A percentile compares a stretch with the other conserved stretches of the same genome.
Conservation (phyloP, 2,888 invertebrate species). For the Blomia tropicalis region DNA sequence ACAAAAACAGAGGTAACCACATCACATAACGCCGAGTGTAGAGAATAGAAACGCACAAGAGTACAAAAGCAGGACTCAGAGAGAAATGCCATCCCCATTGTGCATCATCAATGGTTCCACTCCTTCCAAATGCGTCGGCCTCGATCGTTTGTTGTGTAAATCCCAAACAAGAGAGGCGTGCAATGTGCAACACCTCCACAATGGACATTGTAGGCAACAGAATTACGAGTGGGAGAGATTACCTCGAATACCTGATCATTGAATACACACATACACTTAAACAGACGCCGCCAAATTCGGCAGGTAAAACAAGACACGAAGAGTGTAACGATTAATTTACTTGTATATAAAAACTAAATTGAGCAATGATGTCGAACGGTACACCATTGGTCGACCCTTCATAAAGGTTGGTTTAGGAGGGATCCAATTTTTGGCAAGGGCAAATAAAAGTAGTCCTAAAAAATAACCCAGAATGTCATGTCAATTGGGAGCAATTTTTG, state of each 20-base stretch:
- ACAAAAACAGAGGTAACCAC: too few species aligned
- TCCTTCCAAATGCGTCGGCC: background rate
- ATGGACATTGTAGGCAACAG: background rate
- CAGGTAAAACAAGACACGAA: background rate
- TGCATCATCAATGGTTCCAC: background rate
- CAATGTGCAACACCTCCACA: background rate
- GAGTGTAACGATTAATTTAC: background rate
- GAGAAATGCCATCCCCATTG: conserved; percentile 11
- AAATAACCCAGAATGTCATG: too few species aligned
- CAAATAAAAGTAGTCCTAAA: too few species aligned
- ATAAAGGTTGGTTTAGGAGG: background rate
- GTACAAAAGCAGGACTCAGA: background rate
- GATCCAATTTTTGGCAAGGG: background rate
- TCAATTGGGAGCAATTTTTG: too few species aligned
- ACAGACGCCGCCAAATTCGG: too few species aligned
- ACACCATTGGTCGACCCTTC: background rate
- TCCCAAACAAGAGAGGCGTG: background rate
- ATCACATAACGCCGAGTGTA: too few species aligned
- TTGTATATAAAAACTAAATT: too few species aligned
- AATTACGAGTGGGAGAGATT: conserved; percentile 11
- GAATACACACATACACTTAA: too few species aligned
- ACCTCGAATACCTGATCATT: background rate
- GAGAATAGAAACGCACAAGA: too few species aligned
- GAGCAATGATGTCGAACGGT: background rate
- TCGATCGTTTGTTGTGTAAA: background rate